phyloP scores from a whole-genome alignment of 2,888 invertebrate species.

The Campoplex nolae region DNA sequence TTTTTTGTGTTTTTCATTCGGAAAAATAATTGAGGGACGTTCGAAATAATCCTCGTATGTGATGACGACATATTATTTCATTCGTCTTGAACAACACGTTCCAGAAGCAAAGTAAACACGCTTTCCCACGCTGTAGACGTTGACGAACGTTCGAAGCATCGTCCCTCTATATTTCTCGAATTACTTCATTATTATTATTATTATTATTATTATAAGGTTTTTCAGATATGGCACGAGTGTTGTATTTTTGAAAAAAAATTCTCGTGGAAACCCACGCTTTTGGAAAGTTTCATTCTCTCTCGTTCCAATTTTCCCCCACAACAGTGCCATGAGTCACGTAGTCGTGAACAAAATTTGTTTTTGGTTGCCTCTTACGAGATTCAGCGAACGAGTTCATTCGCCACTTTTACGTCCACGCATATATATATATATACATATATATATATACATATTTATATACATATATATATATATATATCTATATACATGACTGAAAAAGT shows the following conservation, averaged over 20 bases:
- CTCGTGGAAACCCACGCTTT: constrained; percentile 30
- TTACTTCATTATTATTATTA: constrained; percentile 26
- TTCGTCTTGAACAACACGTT: constrained; percentile 40
- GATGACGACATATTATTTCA: constrained; percentile 38
- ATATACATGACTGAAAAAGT: constrained; percentile 33
- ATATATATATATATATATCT: constrained; percentile 3
- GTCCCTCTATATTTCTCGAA: constrained; percentile 38
- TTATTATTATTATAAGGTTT: constrained; percentile 16
- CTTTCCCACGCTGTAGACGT: constrained; percentile 60
- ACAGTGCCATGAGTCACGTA: constrained; percentile 51
- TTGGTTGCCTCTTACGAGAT: constrained; percentile 32
- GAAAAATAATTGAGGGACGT: constrained; percentile 40
- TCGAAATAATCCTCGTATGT: constrained; percentile 48
- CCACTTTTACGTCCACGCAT: constrained; percentile 37
- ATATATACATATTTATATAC: constrained; percentile 12
- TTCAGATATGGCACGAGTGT: constrained; percentile 4
- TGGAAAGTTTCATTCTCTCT: constrained; percentile 42
- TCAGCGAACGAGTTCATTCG: constrained; percentile 23
- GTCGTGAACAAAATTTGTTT: constrained; percentile 49
- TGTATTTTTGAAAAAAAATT: not conserved
- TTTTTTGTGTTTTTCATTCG: constrained; percentile 18
- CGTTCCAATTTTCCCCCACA: constrained; percentile 42
- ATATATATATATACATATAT: constrained; percentile 11
- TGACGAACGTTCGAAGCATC: constrained; percentile 25
- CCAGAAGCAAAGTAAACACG: constrained; percentile 47